Evolutionary conservation across 2,797 vertebrate genomes (phyloP), one percentile per base, ranked within the genome.

Genomic region (Hemitrygon akajei): DNA sequence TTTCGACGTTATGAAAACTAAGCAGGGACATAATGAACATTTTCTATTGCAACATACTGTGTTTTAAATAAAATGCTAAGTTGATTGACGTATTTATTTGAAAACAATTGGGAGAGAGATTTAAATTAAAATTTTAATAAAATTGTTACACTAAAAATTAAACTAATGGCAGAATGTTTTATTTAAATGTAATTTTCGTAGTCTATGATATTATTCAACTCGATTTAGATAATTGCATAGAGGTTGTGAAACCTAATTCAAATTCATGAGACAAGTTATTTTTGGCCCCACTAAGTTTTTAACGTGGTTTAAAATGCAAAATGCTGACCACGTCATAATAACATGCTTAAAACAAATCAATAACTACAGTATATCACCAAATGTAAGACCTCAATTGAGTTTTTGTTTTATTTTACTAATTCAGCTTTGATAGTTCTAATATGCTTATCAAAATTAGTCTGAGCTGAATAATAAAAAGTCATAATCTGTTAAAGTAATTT

Each of bases 401-500:
- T 93, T 75, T n/a, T 56, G 71, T 76, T 76, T 76, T 22, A 56
- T 56, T 93, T 93, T 91, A 22, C 66, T 71, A 91, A 91, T 91
- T 91, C 66, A 40, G 89, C 66, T 22, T 76, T 76, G 40, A 93
- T 76, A 56, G 4, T 93, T 93, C 47, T 93, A 56, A 91, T 27
- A 22, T 76, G 34, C 73, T 71, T 93, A 30, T 56, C 91, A 76
- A 93, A 93, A 93, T 56, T 93, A 93, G 56, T 93, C 47, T 58
- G 73, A 93, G 30, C 76, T 93, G 71, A 5, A 93, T 27, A 56
- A 76, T 93, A 93, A 93, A 75, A 93, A 58, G 37, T 27, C 27
- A 93, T 56, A 93, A 93, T 58, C 47, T 76, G 25, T 93, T 71
- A 76, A 93, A 47, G 91, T 93, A 93, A 93, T 93, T 76, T 58